Evolutionary conservation across 2,888 invertebrate species (phyloP), one percentile per base, ranked within the genome.

Genomic region (Halictus ligatus): DNA sequence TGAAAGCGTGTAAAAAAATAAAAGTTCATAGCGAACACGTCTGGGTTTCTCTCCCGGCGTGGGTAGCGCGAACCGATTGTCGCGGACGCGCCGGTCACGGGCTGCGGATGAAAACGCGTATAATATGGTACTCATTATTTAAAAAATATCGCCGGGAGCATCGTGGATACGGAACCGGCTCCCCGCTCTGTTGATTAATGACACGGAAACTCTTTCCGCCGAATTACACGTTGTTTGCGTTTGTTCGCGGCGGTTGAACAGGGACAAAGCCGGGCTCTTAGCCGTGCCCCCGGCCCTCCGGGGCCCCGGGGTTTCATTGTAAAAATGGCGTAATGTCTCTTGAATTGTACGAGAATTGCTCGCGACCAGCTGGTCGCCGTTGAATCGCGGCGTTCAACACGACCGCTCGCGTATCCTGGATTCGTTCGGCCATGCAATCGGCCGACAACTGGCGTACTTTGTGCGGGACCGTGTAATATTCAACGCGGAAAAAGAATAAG

Each of bases 1-100:
- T 80, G 60, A 87, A 82, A 80, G 78, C 80, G 78, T 76, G 50
- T 71, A 69, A 78, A 40, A 40, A 69, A 89, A 88, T 88, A 86
- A 90, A 90, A 89, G 89, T 86, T 89, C 71, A 46, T 69, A 75
- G 73, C 71, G 58, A 29, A 64, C 29, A 15, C 40, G 21, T 21
- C 40, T 40, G 40, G 21, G 10, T 64, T 64, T 29, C 18, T 64
- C 29, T 29, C 15, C 29, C 7, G 29, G 58, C 4, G 12, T 58
- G n/a, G n/a, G 58, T 7, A 15, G 6, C 15, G 18, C 3, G 29
- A 21, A 78, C 75, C 85, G 74, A 85, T 85, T 82, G 79, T 72
- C 48, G 48, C 29, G 64, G 69, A 40, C 15, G 29, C 29, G 15
- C 64, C 7, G 64, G 29, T 15, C 64, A 72, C 10, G 12, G 12